Conservation (phyloP, 2,888 invertebrate species). For the Venusia cambrica region DNA sequence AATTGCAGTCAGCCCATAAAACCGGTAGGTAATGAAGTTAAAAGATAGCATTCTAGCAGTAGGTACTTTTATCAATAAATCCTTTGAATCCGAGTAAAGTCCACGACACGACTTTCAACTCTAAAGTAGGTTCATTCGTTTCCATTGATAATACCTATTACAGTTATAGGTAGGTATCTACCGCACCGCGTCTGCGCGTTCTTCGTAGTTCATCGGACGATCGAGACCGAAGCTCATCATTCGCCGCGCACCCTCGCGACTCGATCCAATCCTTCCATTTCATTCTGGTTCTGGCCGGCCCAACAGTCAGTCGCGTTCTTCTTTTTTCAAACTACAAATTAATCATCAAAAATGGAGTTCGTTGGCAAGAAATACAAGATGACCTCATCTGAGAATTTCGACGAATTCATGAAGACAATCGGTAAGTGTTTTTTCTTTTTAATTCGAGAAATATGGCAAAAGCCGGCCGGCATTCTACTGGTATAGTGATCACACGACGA, state of each 20-base stretch:
- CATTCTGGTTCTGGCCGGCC: slow-evolving; percentile 51
- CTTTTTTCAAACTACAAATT: slow-evolving; percentile 30
- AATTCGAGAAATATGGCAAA: slow-evolving; percentile 27
- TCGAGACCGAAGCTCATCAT: slow-evolving; percentile 1
- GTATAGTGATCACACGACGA: slow-evolving; percentile 14
- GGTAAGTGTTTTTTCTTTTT: slow-evolving; percentile 81
- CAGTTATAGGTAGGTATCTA: no score
- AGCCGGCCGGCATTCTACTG: slow-evolving; percentile 54
- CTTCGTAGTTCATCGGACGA: slow-evolving; percentile 1
- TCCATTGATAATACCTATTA: no score
- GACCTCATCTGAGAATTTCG: slow-evolving; percentile 90
- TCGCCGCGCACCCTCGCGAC: slow-evolving; percentile 12
- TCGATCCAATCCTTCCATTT: neutral
- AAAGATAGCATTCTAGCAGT: no score
- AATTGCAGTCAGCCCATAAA: neutral
- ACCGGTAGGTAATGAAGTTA: neutral
- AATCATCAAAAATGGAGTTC: slow-evolving; percentile 65
- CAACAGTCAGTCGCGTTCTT: slow-evolving; percentile 29
- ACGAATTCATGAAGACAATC: slow-evolving; percentile 93
- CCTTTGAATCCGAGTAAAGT: slow-evolving; percentile 11
- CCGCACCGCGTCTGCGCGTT: slow-evolving; percentile 15
- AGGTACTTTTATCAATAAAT: slow-evolving; percentile 1
- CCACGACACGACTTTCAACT: slow-evolving; percentile 8
- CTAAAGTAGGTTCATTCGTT: slow-evolving; percentile 33
- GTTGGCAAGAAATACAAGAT: slow-evolving; percentile 91